Evolutionary conservation across 35 echinoderm and acorn worm species (phyloP).

Genomic region (Eucidaris tribuloides): DNA sequence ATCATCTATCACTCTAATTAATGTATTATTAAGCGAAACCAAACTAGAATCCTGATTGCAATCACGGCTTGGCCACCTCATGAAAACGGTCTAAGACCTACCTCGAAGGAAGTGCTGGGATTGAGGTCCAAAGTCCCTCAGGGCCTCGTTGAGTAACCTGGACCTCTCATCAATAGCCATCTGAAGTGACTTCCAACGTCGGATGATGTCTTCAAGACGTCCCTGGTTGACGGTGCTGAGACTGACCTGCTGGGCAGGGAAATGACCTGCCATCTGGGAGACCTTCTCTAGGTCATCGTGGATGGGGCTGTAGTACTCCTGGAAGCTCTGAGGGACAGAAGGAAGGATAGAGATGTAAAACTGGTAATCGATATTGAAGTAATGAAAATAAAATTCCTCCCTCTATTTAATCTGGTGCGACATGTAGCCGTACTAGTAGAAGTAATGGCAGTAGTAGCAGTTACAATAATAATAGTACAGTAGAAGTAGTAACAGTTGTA

Average conservation of each 20-base stretch:
- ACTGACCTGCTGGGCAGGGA: conserved; percentile 63
- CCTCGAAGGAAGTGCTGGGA: conserved; percentile 96
- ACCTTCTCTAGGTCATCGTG: conserved; percentile 83
- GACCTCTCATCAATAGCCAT: conserved; percentile 68
- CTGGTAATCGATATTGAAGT: no score
- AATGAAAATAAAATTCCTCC: no score
- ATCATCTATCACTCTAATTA: no score
- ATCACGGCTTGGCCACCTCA: no score
- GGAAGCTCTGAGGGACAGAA: conserved; percentile 63
- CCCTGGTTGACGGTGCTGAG: conserved; percentile 71
- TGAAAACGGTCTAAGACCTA: no score
- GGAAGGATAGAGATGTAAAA: not conserved
- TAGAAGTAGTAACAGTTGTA: no score
- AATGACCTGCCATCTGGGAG: conserved; percentile 55
- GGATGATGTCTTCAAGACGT: conserved; percentile 73
- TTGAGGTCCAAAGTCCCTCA: conserved; percentile 91
- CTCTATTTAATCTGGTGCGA: no score
- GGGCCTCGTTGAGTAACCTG: conserved; percentile 70
- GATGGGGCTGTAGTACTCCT: conserved; percentile 70
- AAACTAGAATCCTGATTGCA: no score
- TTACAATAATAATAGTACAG: not conserved
- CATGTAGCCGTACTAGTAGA: no score
- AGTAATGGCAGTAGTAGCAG: no score
- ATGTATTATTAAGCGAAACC: no score
- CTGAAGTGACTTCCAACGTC: conserved; percentile 66